These are phyloP conservation scores for Dromas ardeola DNA, from an alignment of 2,113 vertebrate species.

Conservation along the genomic window DNA sequence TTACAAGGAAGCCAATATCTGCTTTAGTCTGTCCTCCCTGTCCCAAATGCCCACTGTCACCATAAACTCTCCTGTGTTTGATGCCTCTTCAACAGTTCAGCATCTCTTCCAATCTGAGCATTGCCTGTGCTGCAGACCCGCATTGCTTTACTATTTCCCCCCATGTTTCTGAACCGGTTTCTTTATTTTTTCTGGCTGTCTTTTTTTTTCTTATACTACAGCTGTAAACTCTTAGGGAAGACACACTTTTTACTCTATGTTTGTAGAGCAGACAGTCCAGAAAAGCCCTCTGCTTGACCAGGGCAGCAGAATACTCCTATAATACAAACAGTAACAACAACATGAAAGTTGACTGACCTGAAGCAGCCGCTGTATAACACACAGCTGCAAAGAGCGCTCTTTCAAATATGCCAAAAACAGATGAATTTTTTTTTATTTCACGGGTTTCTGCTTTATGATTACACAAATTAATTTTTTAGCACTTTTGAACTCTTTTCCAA, in stretches of 20 bases:
- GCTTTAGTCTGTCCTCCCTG: not conserved
- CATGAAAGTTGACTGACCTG: not conserved
- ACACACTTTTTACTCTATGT: not conserved
- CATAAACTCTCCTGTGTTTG: not conserved
- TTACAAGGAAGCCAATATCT: not conserved
- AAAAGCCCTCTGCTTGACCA: not conserved
- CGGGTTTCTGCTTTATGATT: not conserved
- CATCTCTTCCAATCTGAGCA: not conserved
- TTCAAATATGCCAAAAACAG: not conserved
- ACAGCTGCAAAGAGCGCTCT: not conserved
- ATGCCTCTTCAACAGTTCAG: not conserved
- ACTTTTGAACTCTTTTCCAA: not conserved
- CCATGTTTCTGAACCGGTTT: not conserved
- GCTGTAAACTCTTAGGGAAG: not conserved
- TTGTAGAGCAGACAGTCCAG: not conserved
- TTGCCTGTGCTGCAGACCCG: not conserved
- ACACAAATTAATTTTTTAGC: not conserved
- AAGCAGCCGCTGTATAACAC: not conserved
- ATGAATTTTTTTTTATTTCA: not conserved
- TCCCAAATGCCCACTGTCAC: not conserved
- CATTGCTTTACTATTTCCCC: not conserved
- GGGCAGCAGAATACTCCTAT: fast-evolving
- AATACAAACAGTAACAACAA: not conserved
- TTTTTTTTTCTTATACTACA: not conserved
- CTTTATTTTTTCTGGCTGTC: not conserved